These are phyloP conservation scores for Megaceryle torquata DNA, from an alignment of 2,113 vertebrate genomes.

Conservation along the genomic window DNA sequence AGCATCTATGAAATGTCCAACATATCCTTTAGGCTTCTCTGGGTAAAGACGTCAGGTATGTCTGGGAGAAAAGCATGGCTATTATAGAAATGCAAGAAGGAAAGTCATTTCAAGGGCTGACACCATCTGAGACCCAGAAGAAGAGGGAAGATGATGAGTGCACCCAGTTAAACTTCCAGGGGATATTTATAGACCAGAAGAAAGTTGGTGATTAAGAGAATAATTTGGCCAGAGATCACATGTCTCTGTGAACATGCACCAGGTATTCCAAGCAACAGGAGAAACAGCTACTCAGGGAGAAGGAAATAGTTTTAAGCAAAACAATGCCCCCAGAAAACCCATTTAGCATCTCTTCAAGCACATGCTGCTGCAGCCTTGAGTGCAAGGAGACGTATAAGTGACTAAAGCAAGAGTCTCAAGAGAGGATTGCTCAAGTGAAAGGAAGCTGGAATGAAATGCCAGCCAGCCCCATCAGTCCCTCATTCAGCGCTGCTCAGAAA, in stretches of 20 bases:
- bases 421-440: conserved; percentile 47
- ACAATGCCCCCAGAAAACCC: background rate
- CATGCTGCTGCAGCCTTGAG: background rate
- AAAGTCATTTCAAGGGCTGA: background rate
- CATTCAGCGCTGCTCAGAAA: background rate
- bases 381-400: background rate
- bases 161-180: background rate
- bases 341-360: conserved; percentile 6
- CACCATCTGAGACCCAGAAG: background rate
- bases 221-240: background rate
- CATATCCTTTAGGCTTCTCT: background rate
- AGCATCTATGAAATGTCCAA: background rate
- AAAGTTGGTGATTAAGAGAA: background rate
- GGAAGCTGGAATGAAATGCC: conserved; percentile 47
- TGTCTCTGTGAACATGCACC: background rate
- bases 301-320: background rate
- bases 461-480: conserved; percentile 1
- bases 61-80: background rate
- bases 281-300: background rate
- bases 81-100: background rate
- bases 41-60: background rate
- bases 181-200: background rate
- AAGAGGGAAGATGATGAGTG: background rate
- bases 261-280: background rate
- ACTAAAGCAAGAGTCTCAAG: background rate